phyloP scores from a whole-genome alignment of 1,140 invertebrate species.

The Aplysia californica region DNA sequence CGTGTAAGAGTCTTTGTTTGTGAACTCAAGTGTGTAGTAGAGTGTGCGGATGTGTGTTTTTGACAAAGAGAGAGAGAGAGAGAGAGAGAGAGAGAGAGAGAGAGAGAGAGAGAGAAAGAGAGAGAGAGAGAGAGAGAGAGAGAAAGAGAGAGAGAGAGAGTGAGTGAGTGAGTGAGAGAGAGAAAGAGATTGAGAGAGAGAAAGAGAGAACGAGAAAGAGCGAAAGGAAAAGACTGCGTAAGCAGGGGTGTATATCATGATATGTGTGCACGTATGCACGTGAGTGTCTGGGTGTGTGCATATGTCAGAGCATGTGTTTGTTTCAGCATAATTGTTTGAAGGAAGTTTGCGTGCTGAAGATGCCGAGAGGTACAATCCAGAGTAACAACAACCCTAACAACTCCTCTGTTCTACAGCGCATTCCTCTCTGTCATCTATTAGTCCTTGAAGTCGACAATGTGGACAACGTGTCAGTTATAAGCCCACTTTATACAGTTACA shows the following conservation, averaged over 20 bases:
- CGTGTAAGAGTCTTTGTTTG: neutral
- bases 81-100: neutral
- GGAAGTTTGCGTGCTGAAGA: neutral
- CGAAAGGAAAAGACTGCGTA: neutral
- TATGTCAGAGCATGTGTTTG: neutral
- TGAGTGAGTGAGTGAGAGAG: neutral
- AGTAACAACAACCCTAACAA: no score
- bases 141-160: neutral
- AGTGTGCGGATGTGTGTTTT: neutral
- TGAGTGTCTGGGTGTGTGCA: neutral
- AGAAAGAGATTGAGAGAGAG: neutral
- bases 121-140: neutral
- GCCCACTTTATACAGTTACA: no score
- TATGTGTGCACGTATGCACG: neutral
- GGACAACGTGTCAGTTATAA: no score
- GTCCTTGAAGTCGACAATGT: no score
- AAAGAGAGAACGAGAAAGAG: neutral
- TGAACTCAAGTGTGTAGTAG: neutral
- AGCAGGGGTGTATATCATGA: neutral
- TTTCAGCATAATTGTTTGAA: neutral
- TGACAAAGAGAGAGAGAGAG: neutral
- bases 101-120: neutral
- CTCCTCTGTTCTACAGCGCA: no score
- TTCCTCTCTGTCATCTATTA: no score
- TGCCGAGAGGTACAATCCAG: no score